phyloP scores from a whole-genome alignment of 2,888 invertebrate species.

The Drosophila seclusa region DNA sequence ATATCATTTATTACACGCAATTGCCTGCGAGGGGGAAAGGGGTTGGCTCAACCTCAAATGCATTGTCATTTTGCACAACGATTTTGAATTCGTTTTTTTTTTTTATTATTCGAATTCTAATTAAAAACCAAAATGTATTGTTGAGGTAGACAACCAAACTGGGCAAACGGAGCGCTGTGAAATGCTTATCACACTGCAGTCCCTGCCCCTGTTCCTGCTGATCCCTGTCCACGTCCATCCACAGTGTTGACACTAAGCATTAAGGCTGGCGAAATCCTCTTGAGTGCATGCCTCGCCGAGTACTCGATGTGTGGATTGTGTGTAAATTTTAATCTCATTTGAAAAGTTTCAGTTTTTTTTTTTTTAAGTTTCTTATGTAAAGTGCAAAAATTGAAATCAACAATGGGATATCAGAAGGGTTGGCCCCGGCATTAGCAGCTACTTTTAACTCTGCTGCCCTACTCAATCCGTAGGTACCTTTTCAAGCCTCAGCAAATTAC shows the following conservation, averaged over 20 bases:
- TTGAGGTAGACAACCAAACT: conserved; percentile 59
- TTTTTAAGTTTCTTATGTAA: conserved; percentile 46
- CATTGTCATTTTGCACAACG: conserved; percentile 53
- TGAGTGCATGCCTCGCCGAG: conserved; percentile 71
- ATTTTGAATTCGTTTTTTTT: conserved; percentile 53
- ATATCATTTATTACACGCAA: conserved; percentile 80
- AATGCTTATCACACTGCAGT: conserved; percentile 77
- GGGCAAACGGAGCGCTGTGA: conserved; percentile 28
- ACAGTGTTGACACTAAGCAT: conserved; percentile 77
- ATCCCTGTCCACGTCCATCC: conserved; percentile 30
- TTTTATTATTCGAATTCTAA: conserved; percentile 66
- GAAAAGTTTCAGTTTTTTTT: conserved; percentile 57
- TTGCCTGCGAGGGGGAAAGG: conserved; percentile 55
- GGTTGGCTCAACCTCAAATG: conserved; percentile 44
- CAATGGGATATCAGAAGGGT: conserved; percentile 54
- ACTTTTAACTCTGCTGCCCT: conserved; percentile 4
- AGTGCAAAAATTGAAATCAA: conserved; percentile 72
- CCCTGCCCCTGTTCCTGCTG: neutral
- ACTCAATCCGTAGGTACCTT: conserved; percentile 3
- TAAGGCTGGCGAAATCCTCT: conserved; percentile 77
- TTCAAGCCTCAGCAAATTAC: neutral
- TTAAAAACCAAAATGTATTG: conserved; percentile 75
- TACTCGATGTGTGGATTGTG: conserved; percentile 41
- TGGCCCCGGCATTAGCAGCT: conserved; percentile 17
- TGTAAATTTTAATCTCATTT: conserved; percentile 77